Evolutionary conservation across 2,888 invertebrate species (phyloP).

Genomic region (Tinea pellionella): DNA sequence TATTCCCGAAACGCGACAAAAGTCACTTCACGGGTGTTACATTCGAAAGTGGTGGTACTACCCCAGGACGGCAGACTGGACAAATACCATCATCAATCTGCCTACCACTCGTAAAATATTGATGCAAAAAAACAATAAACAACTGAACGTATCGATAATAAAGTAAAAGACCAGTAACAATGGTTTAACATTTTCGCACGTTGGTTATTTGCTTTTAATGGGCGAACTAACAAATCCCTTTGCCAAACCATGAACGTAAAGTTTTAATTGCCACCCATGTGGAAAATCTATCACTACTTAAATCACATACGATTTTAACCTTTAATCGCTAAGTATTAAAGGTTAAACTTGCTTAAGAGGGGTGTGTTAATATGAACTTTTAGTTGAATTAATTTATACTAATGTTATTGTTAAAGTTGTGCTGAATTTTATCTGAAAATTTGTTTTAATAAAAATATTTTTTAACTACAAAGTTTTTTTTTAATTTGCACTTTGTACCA

Average conservation of each 20-base stretch:
- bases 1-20: no score
- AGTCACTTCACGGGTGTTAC: no score
- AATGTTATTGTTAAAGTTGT: neutral
- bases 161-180: neutral
- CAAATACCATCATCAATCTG: no score
- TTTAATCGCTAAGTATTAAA: neutral
- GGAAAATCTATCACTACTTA: constrained; percentile 3
- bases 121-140: no score
- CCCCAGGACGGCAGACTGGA: no score
- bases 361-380: neutral
- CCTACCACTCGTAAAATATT: no score
- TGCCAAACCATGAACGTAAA: constrained; percentile 6
- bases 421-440: neutral
- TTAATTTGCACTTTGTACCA: no score
- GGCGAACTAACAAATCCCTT: neutral
- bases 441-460: neutral
- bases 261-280: constrained; percentile 8
- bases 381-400: neutral
- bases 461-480: no score
- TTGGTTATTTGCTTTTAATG: neutral
- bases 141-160: neutral
- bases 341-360: neutral
- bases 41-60: no score
- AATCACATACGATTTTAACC: neutral
- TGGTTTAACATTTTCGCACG: neutral